A percentile compares a stretch with the other conserved stretches of the same genome.
These are phyloP conservation scores for Therioaphis trifolii DNA, from an alignment of 2,888 invertebrate species.

Conservation along the genomic window DNA sequence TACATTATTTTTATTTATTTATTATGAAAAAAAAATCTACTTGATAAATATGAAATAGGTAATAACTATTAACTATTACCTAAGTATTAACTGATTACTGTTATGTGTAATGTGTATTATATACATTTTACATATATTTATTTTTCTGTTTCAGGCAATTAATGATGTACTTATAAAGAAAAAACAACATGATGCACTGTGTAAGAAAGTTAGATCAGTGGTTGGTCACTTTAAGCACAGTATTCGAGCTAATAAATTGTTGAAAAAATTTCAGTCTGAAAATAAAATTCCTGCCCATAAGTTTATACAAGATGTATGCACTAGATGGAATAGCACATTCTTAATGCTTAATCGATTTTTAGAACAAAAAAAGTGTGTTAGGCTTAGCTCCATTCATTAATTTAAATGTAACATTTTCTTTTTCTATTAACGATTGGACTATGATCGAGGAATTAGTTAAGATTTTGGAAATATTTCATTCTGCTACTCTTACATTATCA, in stretches of 20 bases:
- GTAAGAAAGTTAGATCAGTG: conserved; percentile 21
- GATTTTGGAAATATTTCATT: conserved; percentile 9
- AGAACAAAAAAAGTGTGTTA: neutral
- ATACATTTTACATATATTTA: too few species aligned
- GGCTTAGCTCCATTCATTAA: neutral
- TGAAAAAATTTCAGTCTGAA: neutral
- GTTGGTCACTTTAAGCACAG: conserved; percentile 17
- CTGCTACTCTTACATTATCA: neutral
- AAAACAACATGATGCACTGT: neutral
- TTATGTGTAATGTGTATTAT: too few species aligned
- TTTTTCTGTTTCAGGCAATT: conserved; percentile 1
- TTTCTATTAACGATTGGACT: neutral
- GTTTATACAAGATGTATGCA: conserved; percentile 11
- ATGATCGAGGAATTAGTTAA: conserved; percentile 8
- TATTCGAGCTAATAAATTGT: conserved; percentile 10
- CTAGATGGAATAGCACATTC: neutral
- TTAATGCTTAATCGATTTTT: conserved; percentile 11
- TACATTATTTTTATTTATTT: too few species aligned
- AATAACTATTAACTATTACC: too few species aligned
- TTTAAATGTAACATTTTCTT: conserved; percentile 27
- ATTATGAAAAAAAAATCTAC: too few species aligned
- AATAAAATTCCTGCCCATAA: conserved; percentile 7
- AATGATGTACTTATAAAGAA: neutral
- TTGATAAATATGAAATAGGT: too few species aligned
- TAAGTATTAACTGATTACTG: too few species aligned